Base-by-base conservation (phyloP, 2,888 invertebrate species). In the Autographa pulchrina region DNA sequence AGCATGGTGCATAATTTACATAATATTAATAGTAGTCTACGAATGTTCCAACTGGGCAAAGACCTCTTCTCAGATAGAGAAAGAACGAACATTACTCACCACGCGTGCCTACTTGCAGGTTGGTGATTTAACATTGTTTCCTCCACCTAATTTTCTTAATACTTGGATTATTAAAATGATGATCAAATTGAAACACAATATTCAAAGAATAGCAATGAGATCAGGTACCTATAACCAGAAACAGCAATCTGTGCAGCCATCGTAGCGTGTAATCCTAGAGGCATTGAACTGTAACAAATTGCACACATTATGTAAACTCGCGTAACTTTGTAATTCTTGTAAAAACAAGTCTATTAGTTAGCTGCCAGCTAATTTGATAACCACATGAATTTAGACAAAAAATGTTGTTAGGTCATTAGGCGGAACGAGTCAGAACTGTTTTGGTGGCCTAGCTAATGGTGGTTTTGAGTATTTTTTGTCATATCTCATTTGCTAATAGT, bases 271-370 rank as follows among this genome's bases (percentile, higher is more conserved):
- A 65, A 60, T 59, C 41, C 56, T 68, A 31, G 20, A 31, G 0
- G 65, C 60, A 63, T 32, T 61, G 52, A 63, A 62, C 14, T 75
- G 61, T 52, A 68, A 78, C 61, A 31, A 67, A 73, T 43, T 65
- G 59, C 38, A 70, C 20, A 20, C 54, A 32, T 62, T 65, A 68
- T 25, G 54, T 25, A 38, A n/a, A 62, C 6, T n/a, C 59, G 61
- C 65, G 52, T 76, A 63, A 79, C 48, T n/a, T 65, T 32, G 13
- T 14, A 25, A 60, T 78, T 63, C 41, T 32, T 25, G 31, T 31
- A 68, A 74, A 74, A 68, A n/a, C 31, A 9, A 35, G 54, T 14
- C 11, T 62, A 61, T 77, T 70, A 66, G 32, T 60, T 16, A 38
- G 56, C n/a, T 16, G 52, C 3, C 41, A 38, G n/a, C 48, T 65